These are phyloP conservation scores for Drosophila subsilvestris DNA, from an alignment of 2,888 invertebrate genomes.

Conservation along the genomic window DNA sequence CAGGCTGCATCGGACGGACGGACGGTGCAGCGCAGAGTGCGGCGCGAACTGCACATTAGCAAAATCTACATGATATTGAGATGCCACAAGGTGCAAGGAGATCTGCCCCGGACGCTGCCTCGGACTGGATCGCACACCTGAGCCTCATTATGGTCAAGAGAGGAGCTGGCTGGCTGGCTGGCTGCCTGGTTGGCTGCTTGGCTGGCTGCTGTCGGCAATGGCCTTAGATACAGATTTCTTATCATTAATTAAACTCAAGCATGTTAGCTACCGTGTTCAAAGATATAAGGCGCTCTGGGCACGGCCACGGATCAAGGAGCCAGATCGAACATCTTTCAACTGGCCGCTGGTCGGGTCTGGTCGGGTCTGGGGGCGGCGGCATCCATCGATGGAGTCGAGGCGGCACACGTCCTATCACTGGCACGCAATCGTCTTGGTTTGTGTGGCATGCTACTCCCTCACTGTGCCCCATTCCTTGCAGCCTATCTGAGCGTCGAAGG, in stretches of 20 bases:
- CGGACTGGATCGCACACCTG: slow-evolving; percentile 52
- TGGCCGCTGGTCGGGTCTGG: slow-evolving; percentile 42
- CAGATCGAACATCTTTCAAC: slow-evolving; percentile 57
- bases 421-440: slow-evolving; percentile 79
- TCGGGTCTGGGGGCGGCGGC: slow-evolving; percentile 40
- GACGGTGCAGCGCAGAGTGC: slow-evolving; percentile 18
- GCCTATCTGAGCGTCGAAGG: slow-evolving; percentile 10
- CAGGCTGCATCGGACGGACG: neutral
- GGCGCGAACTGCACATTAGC: slow-evolving; percentile 73
- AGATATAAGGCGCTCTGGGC: slow-evolving; percentile 48
- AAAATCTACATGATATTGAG: slow-evolving; percentile 81
- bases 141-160: slow-evolving; percentile 61
- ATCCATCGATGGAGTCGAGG: slow-evolving; percentile 15
- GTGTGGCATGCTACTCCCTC: slow-evolving; percentile 48
- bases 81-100: slow-evolving; percentile 68
- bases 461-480: neutral
- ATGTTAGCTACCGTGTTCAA: slow-evolving; percentile 84
- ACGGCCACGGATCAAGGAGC: slow-evolving; percentile 36
- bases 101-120: slow-evolving; percentile 35
- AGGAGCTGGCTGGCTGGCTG: slow-evolving; percentile 5
- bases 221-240: slow-evolving; percentile 84
- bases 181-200: slow-evolving; percentile 4
- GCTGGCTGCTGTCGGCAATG: slow-evolving; percentile 59
- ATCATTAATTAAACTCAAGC: slow-evolving; percentile 84
- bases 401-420: slow-evolving; percentile 80